Percentiles rank a stretch among this genome's conserved stretches.
Conservation (phyloP, 2,797 vertebrate species). For the Eospalax fontanierii region DNA sequence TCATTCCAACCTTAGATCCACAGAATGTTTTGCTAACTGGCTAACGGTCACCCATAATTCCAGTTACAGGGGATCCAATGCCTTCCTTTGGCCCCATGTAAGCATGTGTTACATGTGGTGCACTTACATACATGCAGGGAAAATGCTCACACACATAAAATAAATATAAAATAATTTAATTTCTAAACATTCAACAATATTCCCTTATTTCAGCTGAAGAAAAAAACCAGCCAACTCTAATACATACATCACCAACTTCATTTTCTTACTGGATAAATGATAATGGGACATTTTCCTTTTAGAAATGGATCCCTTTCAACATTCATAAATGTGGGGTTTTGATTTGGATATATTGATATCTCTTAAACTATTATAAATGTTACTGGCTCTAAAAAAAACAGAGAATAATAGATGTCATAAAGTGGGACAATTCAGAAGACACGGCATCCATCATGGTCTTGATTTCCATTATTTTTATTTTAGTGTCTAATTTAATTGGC, state of each 20-base stretch:
- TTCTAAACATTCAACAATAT: slow-evolving; percentile 6
- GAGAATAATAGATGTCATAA: slow-evolving; percentile 17
- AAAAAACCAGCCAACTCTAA: slow-evolving; percentile 12
- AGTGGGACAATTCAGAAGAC: neutral
- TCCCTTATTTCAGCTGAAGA: neutral
- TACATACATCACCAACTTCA: slow-evolving; percentile 9
- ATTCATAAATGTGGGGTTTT: slow-evolving; percentile 46
- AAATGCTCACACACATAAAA: no score
- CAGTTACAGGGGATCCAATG: no score
- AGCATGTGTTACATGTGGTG: no score
- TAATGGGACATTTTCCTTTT: neutral
- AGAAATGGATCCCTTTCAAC: neutral
- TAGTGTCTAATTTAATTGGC: neutral
- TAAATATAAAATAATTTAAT: neutral
- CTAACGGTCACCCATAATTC: no score
- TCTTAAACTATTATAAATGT: slow-evolving; percentile 34
- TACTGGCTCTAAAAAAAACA: neutral
- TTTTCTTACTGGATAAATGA: slow-evolving; percentile 60
- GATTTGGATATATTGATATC: neutral
- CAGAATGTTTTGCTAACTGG: neutral
- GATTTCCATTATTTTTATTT: slow-evolving; percentile 41
- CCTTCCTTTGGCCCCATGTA: no score
- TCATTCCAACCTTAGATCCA: no score
- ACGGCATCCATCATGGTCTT: neutral
- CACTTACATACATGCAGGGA: no score